A percentile compares a stretch with the other conserved stretches of the same genome.
These are phyloP conservation scores for Pedetes capensis DNA, from an alignment of 2,113 vertebrate genomes.

Conservation along the genomic window DNA sequence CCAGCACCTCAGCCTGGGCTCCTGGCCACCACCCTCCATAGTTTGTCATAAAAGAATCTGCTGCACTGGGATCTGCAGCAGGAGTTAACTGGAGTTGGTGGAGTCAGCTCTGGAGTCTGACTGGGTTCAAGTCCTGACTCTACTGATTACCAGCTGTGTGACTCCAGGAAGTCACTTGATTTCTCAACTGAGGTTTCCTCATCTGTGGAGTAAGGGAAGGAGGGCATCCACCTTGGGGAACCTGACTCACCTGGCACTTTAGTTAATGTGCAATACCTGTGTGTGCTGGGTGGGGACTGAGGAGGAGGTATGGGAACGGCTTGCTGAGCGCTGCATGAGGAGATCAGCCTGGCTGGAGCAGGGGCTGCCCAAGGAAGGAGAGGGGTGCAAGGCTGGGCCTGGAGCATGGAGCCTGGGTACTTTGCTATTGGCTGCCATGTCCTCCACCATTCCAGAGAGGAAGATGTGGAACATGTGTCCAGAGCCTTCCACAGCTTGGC, in stretches of 20 bases:
- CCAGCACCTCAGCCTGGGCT: neutral
- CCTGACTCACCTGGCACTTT: neutral
- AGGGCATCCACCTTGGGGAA: neutral
- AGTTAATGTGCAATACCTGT: neutral
- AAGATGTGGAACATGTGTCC: neutral
- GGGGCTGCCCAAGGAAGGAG: neutral
- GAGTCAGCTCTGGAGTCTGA: neutral
- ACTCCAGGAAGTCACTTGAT: neutral
- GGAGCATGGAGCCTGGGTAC: neutral
- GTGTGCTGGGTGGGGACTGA: neutral
- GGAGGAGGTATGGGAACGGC: neutral
- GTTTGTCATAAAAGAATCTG: accelerated
- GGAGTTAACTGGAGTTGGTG: neutral
- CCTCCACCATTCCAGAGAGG: neutral
- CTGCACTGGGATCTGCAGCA: neutral
- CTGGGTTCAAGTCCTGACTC: neutral
- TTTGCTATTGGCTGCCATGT: neutral
- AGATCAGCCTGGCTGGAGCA: neutral
- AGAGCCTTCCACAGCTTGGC: neutral
- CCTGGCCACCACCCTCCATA: neutral
- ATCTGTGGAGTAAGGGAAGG: neutral
- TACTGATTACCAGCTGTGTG: neutral
- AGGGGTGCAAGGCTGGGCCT: neutral
- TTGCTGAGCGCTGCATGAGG: neutral
- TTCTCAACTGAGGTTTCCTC: neutral